These are phyloP conservation scores for Paramisgurnus dabryanus DNA, from an alignment of 2,113 vertebrate species.

Conservation along the genomic window DNA sequence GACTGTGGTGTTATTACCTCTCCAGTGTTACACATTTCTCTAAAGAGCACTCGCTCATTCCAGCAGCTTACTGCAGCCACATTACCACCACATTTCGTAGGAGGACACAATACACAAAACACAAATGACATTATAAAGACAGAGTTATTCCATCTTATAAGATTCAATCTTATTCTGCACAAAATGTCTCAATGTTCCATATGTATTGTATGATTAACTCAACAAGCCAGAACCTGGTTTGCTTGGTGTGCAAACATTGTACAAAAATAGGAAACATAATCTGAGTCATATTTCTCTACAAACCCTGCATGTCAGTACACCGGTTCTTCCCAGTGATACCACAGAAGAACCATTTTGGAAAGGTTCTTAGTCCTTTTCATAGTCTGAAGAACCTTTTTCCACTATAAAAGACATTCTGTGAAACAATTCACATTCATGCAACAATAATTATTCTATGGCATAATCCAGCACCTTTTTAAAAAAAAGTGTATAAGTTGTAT, in stretches of 20 bases:
- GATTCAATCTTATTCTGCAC: background rate
- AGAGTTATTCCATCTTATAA: background rate
- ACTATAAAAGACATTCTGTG: no score
- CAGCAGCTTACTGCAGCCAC: constrained; percentile 19
- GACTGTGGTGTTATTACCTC: constrained; percentile 40
- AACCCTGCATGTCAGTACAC: background rate
- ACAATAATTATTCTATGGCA: no score
- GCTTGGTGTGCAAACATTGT: background rate
- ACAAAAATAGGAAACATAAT: constrained; percentile 5
- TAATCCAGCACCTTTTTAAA: no score
- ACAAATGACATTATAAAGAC: constrained; percentile 42
- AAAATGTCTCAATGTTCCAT: background rate
- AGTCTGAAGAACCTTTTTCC: no score
- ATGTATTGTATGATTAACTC: constrained; percentile 16
- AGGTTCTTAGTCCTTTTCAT: no score
- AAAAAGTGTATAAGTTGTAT: no score
- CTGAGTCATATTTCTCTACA: background rate
- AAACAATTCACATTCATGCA: no score
- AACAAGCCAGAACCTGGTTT: constrained; percentile 12
- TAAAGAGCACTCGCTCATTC: constrained; percentile 35
- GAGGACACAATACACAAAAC: constrained; percentile 37
- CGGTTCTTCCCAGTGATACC: no score
- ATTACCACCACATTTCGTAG: background rate
- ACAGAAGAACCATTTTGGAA: no score
- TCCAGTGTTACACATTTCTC: constrained; percentile 14